Evolutionary conservation across 2,113 vertebrate species (phyloP).

Genomic region (Petrocephalus microphthalmus): DNA sequence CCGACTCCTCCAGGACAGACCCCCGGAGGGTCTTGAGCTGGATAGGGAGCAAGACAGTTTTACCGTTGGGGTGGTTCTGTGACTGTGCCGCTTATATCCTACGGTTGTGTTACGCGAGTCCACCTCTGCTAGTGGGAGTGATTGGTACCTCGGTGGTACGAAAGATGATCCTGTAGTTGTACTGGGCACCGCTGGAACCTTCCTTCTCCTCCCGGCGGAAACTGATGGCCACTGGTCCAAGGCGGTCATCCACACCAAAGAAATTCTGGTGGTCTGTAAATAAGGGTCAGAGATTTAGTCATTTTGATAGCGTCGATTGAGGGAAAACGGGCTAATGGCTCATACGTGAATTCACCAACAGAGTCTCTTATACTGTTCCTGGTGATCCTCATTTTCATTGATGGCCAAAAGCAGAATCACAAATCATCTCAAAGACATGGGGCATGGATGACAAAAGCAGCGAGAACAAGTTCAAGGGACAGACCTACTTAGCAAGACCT

Average conservation of each 20-base stretch:
- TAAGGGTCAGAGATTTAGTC: background rate
- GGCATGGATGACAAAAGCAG: background rate
- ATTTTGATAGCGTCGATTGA: background rate
- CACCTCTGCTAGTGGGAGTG: slow-evolving; percentile 5
- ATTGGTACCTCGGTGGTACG: slow-evolving; percentile 77
- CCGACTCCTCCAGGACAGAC: slow-evolving; percentile 78
- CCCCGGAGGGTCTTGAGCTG: slow-evolving; percentile 83
- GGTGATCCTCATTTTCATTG: background rate
- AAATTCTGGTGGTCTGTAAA: slow-evolving; percentile 82
- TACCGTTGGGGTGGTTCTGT: background rate
- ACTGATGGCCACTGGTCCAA: slow-evolving; percentile 81
- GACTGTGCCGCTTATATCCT: background rate
- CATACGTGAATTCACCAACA: background rate
- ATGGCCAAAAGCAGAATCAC: background rate
- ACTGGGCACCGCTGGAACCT: slow-evolving; percentile 65
- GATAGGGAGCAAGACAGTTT: background rate
- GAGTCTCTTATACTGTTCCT: background rate
- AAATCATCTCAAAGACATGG: background rate
- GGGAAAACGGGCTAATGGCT: background rate
- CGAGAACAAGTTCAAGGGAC: background rate
- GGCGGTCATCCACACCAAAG: slow-evolving; percentile 77
- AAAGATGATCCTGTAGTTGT: slow-evolving; percentile 83
- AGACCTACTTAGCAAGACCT: background rate
- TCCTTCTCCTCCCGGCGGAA: slow-evolving; percentile 84
- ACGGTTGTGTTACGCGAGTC: background rate